Percentiles rank a stretch among this genome's conserved stretches.
Evolutionary conservation across 2,888 invertebrate species (phyloP).

Genomic region (Gortyna flavago): DNA sequence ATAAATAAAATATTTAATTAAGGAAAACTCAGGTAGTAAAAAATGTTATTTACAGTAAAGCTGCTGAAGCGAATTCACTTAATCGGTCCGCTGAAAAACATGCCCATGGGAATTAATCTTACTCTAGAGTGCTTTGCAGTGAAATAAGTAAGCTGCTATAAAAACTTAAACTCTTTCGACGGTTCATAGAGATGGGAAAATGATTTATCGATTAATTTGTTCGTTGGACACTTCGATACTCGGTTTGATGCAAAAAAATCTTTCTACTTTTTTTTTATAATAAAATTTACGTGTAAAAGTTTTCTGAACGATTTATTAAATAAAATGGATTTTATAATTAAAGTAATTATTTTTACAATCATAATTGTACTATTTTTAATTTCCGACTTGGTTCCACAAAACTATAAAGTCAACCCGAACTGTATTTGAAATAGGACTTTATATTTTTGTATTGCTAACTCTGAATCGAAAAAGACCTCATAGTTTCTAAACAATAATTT

Average conservation of each 20-base stretch:
- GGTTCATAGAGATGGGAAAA: conserved; percentile 47
- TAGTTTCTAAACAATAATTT: conserved; percentile 18
- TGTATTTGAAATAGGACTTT: neutral
- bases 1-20: conserved; percentile 43
- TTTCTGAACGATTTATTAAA: neutral
- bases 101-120: conserved; percentile 60
- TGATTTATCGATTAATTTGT: conserved; percentile 21
- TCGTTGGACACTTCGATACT: neutral
- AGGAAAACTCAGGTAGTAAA: conserved; percentile 38
- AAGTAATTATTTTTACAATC: neutral
- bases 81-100: conserved; percentile 55
- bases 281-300: neutral
- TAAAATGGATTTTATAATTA: neutral
- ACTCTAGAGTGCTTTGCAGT: conserved; percentile 51
- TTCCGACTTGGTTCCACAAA: neutral
- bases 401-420: neutral
- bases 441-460: neutral
- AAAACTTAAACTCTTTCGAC: conserved; percentile 71
- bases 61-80: conserved; percentile 46
- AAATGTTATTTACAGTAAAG: conserved; percentile 35
- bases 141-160: conserved; percentile 66
- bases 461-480: neutral
- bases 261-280: neutral
- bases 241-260: neutral
- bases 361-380: neutral